A percentile compares a stretch with the other conserved stretches of the same genome.
phyloP scores from a whole-genome alignment of 2,888 invertebrate genomes.

The Patella pellucida region DNA sequence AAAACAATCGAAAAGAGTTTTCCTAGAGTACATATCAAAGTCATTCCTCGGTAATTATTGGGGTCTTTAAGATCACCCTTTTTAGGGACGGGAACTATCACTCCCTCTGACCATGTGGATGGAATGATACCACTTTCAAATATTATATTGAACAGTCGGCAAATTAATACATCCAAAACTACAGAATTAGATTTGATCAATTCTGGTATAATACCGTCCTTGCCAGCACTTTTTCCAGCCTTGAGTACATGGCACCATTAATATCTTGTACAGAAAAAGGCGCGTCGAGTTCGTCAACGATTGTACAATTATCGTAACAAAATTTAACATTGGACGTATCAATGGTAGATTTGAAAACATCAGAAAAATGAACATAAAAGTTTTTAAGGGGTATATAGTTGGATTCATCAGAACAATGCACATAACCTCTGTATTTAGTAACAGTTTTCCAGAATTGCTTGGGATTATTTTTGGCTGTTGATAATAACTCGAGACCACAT shows the following conservation, averaged over 20 bases:
- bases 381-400: not conserved
- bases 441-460: not conserved
- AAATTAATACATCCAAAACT: not conserved
- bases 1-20: conserved; percentile 6
- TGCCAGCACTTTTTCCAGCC: no score
- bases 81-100: no score
- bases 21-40: not conserved
- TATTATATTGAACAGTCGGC: no score
- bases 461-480: not conserved
- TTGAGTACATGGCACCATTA: no score
- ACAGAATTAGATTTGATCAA: not conserved
- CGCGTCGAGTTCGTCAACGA: no score
- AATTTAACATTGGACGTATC: no score
- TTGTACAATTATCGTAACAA: not conserved
- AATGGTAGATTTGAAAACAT: not conserved
- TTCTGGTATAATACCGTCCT: no score
- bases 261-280: no score
- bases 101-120: no score
- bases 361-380: not conserved
- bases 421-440: not conserved
- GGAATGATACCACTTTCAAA: no score
- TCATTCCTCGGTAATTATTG: not conserved
- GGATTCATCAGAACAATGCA: not conserved
- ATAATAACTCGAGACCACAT: not conserved
- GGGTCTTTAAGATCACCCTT: not conserved